Evolutionary conservation across 2,888 invertebrate genomes (phyloP), one percentile per base, ranked within the genome.

Genomic region (Helicoverpa assulta): DNA sequence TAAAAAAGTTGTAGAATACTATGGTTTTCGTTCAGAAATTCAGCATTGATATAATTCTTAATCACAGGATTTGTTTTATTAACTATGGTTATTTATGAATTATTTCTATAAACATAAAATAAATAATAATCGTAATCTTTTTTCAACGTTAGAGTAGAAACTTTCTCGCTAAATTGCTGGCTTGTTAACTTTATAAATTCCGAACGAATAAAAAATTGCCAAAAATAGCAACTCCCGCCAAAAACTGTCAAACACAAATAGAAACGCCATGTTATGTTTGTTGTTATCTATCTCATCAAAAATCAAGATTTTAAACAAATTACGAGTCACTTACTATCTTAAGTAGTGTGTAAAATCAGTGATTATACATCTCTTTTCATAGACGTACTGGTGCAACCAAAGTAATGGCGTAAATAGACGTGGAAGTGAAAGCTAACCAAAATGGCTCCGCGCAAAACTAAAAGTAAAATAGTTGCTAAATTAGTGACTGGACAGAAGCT

Each of bases 401-500:
- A 29, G 43, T 53, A 16, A 66, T 65, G 59, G 18, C 37, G 1
- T 60, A 19, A 62, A 18, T n/a, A 26, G 4, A 6, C 21, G 59
- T 1, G 33, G 6, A 43, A 57, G 51, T 55, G 52, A n/a, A 12
- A 16, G 37, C 33, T 52, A 12, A 6, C 16, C 40, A 82, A 68
- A 58, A 89, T 90, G 90, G 81, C 87, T 47, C 83, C 78, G 53
- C 74, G 83, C 63, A 84, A 73, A 63, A 65, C 50, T 29, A 78
- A 56, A 58, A 79, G 77, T 51, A 81, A 69, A 55, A 67, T 86
- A 56, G 76, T 88, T 54, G 95, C 95, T 0, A 90, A 85, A 80
- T 76, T 93, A 64, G 93, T 90, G 26, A 89, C 89, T 67, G 89
- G 85, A 65, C 85, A 90, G 64, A 88, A 79, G 61, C 78, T 78